Evolutionary conservation across 1,140 invertebrate genomes (phyloP).

Genomic region (Leptinotarsa lineolata): DNA sequence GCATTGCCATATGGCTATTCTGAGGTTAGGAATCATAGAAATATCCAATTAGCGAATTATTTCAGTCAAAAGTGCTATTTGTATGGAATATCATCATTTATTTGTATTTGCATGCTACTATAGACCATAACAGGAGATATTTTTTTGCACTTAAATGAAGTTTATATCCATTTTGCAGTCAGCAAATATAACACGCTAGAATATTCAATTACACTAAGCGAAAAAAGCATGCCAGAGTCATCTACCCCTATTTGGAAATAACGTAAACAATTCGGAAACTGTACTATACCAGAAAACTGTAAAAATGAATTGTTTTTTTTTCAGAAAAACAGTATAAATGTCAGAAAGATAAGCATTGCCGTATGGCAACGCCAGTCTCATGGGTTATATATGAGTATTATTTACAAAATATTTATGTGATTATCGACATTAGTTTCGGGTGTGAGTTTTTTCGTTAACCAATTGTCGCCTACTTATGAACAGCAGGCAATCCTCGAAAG

Average conservation of each 20-base stretch:
- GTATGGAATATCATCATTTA: too few relatives aligned
- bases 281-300: conserved; percentile 1
- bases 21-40: conserved; percentile 3
- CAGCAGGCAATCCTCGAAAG: too few relatives aligned
- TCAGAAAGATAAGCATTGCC: not conserved
- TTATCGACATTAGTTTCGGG: too few relatives aligned
- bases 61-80: too few relatives aligned
- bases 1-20: too few relatives aligned
- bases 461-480: too few relatives aligned
- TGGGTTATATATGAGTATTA: conserved; percentile 2
- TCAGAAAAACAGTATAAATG: not conserved
- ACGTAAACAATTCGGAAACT: not conserved
- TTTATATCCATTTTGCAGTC: too few relatives aligned
- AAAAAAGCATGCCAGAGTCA: not conserved
- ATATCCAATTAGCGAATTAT: not conserved
- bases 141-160: conserved; percentile 3
- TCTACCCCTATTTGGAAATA: not conserved
- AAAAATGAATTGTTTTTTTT: not conserved
- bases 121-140: not conserved
- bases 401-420: too few relatives aligned
- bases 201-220: too few relatives aligned
- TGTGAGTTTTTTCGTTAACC: too few relatives aligned
- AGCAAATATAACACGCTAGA: too few relatives aligned
- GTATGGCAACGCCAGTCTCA: conserved; percentile 4
- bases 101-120: not conserved